Evolutionary conservation across 2,888 invertebrate genomes (phyloP), one percentile per base, ranked within the genome.

Genomic region (Hedychridium roseum): DNA sequence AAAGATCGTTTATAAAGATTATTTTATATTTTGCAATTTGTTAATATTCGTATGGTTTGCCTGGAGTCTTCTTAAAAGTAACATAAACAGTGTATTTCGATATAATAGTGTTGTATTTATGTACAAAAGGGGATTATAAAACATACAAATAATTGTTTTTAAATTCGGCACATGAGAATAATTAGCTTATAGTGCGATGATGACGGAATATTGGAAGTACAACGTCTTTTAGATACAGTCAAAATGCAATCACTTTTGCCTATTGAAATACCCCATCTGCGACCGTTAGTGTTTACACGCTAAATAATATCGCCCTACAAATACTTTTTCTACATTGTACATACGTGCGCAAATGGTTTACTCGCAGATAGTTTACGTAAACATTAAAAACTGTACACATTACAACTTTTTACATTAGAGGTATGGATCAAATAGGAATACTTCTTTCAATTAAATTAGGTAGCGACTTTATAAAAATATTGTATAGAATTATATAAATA

Each of bases 381-480:
- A 43, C 31, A 46, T 55, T 53, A 61, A 50, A 49, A 43, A 57
- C 51, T 60, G 60, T 64, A 64, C 74, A 73, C 73, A 66, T 72
- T 75, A 75, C 74, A 75, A 54, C 60, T 75, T 75, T 74, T 68
- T 75, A 75, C 74, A 74, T 57, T 62, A 60, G 66, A 70, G 66
- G 70, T 71, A 70, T 64, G 64, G 63, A 63, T 64, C 50, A 62
- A 57, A 67, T 66, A 63, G 40, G 44, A 60, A 63, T 60, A 66
- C 63, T 71, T 67, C 62, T 57, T 62, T 60, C 62, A n/a, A 61
- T 75, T 74, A 73, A 75, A 71, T 76, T 73, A 73, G 71, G 71
- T 74, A 70, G 65, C 68, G 62, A 59, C 63, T 59, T 64, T 54
- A 40, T 68, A 68, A 69, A 68, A 71, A 68, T 68, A 66, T 66